A percentile compares a stretch with the other conserved stretches of the same genome.
phyloP scores from a whole-genome alignment of 2,888 invertebrate species.

The Synergus itoensis region DNA sequence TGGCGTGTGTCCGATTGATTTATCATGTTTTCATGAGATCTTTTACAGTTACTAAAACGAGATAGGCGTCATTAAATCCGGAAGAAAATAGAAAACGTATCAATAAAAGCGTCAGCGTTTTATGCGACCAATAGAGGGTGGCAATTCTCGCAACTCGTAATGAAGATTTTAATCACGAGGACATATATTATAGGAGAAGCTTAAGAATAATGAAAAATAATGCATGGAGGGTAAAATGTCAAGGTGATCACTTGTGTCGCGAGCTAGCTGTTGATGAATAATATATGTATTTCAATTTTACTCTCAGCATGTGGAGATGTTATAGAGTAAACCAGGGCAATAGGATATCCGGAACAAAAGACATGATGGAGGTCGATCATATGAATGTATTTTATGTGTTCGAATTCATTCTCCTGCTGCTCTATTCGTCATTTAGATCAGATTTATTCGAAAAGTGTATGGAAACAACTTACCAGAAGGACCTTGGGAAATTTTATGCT shows the following conservation, averaged over 20 bases:
- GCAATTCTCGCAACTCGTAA: too few species aligned
- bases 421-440: neutral
- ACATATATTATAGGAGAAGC: neutral
- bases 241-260: neutral
- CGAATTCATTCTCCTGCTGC: neutral
- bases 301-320: neutral
- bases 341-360: neutral
- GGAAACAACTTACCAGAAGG: neutral
- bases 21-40: too few species aligned
- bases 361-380: neutral
- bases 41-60: too few species aligned
- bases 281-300: neutral
- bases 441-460: neutral
- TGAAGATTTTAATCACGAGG: neutral
- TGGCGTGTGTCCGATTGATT: too few species aligned
- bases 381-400: slow-evolving; percentile 1
- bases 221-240: neutral
- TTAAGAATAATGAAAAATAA: neutral
- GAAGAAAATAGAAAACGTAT: neutral
- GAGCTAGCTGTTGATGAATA: neutral
- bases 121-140: too few species aligned
- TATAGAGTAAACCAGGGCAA: slow-evolving; percentile 7
- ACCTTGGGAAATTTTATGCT: neutral
- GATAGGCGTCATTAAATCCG: too few species aligned
- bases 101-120: neutral